phyloP scores from a whole-genome alignment of 2,888 invertebrate genomes.

The Ennomos quercinarius region DNA sequence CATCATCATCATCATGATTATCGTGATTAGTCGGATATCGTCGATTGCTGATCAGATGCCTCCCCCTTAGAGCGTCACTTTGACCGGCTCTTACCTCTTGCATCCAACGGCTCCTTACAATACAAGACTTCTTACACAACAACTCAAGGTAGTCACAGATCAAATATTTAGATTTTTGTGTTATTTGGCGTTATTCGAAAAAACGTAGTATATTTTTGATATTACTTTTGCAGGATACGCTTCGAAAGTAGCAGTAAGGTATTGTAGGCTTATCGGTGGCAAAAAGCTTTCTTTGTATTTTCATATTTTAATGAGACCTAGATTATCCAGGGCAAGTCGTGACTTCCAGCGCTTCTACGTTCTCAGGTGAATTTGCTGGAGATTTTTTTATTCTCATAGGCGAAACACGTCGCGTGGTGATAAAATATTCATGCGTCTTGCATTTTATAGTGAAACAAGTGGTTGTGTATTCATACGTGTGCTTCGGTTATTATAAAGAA shows the following conservation, averaged over 20 bases:
- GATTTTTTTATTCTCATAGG: slow-evolving; percentile 35
- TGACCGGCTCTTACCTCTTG: no score
- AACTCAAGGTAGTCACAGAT: no score
- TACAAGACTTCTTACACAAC: no score
- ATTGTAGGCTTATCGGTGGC: slow-evolving; percentile 1
- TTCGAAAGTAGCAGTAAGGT: neutral
- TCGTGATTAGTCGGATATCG: no score
- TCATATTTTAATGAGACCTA: slow-evolving; percentile 32
- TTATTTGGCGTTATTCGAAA: no score
- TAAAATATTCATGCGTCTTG: slow-evolving; percentile 55
- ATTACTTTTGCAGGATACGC: no score
- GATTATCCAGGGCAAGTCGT: slow-evolving; percentile 18
- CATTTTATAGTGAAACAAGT: slow-evolving; percentile 43
- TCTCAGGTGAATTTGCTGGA: slow-evolving; percentile 35
- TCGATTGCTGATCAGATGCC: no score
- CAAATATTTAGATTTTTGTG: no score
- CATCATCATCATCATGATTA: no score
- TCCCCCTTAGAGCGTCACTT: no score
- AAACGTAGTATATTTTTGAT: no score
- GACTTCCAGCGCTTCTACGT: slow-evolving; percentile 19
- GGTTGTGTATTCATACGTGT: slow-evolving; percentile 36
- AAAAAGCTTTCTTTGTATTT: slow-evolving; percentile 6
- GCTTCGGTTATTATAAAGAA: slow-evolving; percentile 24
- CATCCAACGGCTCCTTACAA: no score
- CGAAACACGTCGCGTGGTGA: slow-evolving; percentile 50